These are phyloP conservation scores for Hippoglossus hippoglossus DNA, from an alignment of 2,797 vertebrate genomes.

Conservation along the genomic window DNA sequence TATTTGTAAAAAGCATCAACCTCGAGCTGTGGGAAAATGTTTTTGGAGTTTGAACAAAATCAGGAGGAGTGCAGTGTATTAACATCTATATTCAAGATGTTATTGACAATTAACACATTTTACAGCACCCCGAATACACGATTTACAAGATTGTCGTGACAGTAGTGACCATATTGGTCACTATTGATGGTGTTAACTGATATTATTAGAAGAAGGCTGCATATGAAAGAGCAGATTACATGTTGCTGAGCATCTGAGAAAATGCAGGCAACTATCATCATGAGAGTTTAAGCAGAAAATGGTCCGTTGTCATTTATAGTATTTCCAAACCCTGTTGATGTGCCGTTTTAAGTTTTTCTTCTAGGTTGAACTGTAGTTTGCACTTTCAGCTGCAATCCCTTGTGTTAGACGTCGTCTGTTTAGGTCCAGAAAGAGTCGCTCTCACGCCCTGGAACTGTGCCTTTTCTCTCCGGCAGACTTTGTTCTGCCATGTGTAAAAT, in stretches of 20 bases:
- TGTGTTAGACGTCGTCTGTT: constrained; percentile 9
- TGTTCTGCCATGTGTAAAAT: constrained; percentile 62
- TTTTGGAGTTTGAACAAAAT: constrained; percentile 16
- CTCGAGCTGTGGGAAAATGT: not conserved
- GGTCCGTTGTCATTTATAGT: too few species aligned
- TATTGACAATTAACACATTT: constrained; percentile 1
- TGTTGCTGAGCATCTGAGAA: not conserved
- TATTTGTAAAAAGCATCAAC: not conserved
- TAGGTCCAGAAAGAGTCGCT: constrained; percentile 21
- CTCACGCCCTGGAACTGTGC: constrained; percentile 57
- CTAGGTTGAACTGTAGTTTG: not conserved
- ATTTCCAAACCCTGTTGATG: constrained; percentile 4
- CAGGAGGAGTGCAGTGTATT: constrained; percentile 5
- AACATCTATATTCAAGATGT: constrained; percentile 6
- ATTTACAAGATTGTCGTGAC: not conserved
- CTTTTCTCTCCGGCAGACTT: constrained; percentile 52
- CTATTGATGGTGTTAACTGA: constrained; percentile 4
- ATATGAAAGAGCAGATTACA: not conserved
- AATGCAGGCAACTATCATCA: not conserved
- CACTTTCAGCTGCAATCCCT: constrained; percentile 30
- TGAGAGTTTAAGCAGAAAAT: not conserved
- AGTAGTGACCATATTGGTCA: constrained; percentile 57
- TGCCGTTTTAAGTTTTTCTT: constrained; percentile 21
- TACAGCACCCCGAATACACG: not conserved
- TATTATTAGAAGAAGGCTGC: constrained; percentile 1